phyloP scores from a whole-genome alignment of 2,888 invertebrate genomes.

The Caenorhabditis drosophilae region DNA sequence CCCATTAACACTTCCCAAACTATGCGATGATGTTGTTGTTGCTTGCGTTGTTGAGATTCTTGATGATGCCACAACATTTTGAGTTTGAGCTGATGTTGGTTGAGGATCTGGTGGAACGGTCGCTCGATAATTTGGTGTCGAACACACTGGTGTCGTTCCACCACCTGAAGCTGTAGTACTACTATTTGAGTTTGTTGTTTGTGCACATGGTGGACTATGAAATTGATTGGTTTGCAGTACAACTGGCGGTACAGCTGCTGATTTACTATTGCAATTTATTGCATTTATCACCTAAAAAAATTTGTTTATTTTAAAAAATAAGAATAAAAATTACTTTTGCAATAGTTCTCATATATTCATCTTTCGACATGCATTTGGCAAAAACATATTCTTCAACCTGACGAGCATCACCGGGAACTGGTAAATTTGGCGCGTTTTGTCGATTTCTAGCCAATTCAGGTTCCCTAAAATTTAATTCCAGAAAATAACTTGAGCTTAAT shows the following conservation, averaged over 20 bases:
- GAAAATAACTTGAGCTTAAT: no score
- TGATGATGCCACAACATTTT: constrained; percentile 14
- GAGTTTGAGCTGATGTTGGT: constrained; percentile 45
- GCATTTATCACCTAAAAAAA: constrained; percentile 66
- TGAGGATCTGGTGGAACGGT: constrained; percentile 58
- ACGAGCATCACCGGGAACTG: constrained; percentile 66
- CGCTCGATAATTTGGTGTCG: constrained; percentile 36
- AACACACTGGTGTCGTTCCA: constrained; percentile 18
- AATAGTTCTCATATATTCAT: constrained; percentile 68
- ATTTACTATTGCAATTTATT: constrained; percentile 68
- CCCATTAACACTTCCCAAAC: constrained; percentile 7
- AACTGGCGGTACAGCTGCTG: constrained; percentile 64
- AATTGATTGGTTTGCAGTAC: constrained; percentile 57
- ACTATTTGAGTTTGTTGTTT: background rate
- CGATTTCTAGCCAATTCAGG: constrained; percentile 68
- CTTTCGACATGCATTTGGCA: constrained; percentile 67
- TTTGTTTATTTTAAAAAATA: no score
- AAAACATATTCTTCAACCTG: constrained; percentile 69
- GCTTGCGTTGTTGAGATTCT: constrained; percentile 11
- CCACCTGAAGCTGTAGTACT: constrained; percentile 7
- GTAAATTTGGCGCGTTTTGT: constrained; percentile 68
- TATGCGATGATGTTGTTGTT: constrained; percentile 10
- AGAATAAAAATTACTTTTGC: constrained; percentile 66
- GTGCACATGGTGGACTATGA: constrained; percentile 35
- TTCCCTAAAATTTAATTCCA: no score